phyloP scores from a whole-genome alignment of 1,140 invertebrate species.

The Drosophila nasuta region DNA sequence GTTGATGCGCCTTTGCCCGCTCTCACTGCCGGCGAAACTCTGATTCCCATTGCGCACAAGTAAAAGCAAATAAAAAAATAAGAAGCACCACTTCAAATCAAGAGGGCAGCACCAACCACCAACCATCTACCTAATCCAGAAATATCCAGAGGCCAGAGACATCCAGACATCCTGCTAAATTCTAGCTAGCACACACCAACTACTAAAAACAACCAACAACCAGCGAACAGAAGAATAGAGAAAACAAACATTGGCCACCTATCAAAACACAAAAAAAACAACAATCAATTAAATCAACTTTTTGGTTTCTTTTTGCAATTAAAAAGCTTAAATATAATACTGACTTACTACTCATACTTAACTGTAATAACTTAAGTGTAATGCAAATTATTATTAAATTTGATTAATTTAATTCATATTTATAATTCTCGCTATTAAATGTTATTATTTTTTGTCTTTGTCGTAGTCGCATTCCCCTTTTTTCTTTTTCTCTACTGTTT shows the following conservation, averaged over 20 bases:
- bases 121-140: background rate
- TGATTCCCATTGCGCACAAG: constrained; percentile 92
- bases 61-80: constrained; percentile 83
- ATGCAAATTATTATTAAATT: constrained; percentile 83
- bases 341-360: constrained; percentile 82
- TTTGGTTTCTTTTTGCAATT: constrained; percentile 63
- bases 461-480: constrained; percentile 51
- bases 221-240: constrained; percentile 12
- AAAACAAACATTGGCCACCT: constrained; percentile 16
- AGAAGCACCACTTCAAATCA: too few relatives aligned
- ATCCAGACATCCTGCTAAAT: constrained; percentile 9
- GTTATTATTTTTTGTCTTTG: constrained; percentile 68
- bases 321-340: constrained; percentile 74
- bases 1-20: constrained; percentile 96
- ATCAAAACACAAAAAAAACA: background rate
- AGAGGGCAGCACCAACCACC: background rate
- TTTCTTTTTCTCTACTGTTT: constrained; percentile 54
- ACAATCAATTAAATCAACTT: constrained; percentile 30
- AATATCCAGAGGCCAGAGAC: constrained; percentile 8
- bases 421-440: constrained; percentile 81
- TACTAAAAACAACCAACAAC: constrained; percentile 13
- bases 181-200: constrained; percentile 2
- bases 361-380: constrained; percentile 76
- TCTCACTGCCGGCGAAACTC: constrained; percentile 89
- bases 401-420: constrained; percentile 83